Conservation (phyloP, 2,797 vertebrate species). For the Gymnoscopelus braueri region DNA sequence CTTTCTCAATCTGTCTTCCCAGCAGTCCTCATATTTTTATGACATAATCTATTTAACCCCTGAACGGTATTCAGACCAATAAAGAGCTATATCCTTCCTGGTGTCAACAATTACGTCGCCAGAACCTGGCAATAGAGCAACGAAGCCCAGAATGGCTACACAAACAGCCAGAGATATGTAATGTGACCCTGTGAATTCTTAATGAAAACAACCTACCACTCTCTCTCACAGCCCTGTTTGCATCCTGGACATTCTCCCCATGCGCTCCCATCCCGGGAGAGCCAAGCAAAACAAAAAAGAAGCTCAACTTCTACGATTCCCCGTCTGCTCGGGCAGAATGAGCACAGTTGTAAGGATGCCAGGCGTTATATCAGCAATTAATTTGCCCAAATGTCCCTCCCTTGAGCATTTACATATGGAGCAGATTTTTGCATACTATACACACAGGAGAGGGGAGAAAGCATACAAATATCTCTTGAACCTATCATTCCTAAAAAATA, state of each 20-base stretch:
- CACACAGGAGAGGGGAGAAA: conserved; percentile 37
- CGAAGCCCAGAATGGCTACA: conserved; percentile 47
- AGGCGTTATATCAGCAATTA: conserved; percentile 41
- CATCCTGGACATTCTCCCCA: conserved; percentile 44
- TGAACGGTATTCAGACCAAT: conserved; percentile 61
- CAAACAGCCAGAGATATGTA: conserved; percentile 62
- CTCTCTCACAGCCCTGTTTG: conserved; percentile 51
- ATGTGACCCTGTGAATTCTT: conserved; percentile 61
- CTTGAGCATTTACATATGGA: conserved; percentile 51
- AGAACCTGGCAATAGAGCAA: conserved; percentile 65
- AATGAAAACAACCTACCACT: conserved; percentile 57
- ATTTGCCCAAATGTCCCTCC: conserved; percentile 36
- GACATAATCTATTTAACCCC: conserved; percentile 59
- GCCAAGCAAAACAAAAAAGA: conserved; percentile 61
- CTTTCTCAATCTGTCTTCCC: conserved; percentile 42
- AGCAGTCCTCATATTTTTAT: conserved; percentile 39
- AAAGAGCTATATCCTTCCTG: conserved; percentile 55
- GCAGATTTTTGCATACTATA: conserved; percentile 46
- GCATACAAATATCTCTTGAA: conserved; percentile 25
- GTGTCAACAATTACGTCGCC: conserved; percentile 42
- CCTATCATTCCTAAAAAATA: background rate
- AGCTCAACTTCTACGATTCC: conserved; percentile 54
- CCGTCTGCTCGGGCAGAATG: conserved; percentile 40
- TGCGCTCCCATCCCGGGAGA: conserved; percentile 55
- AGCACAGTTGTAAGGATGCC: conserved; percentile 53